Evolutionary conservation across 2,797 vertebrate genomes (phyloP).

Genomic region (Pseudomugil gertrudae): DNA sequence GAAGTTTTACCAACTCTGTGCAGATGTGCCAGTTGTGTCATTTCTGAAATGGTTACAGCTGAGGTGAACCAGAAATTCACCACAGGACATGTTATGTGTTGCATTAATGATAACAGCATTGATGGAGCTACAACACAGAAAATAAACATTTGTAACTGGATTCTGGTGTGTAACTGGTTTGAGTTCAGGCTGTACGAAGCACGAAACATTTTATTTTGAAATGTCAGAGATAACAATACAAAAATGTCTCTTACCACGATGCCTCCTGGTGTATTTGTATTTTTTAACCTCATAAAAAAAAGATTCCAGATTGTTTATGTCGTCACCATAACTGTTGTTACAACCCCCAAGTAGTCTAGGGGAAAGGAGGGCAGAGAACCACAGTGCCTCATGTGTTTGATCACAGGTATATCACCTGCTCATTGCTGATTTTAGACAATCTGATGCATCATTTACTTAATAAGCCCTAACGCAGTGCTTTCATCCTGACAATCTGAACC

Average conservation of each 20-base stretch:
- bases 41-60: neutral
- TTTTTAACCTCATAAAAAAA: too few species aligned
- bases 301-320: too few species aligned
- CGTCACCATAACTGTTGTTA: constrained; percentile 11
- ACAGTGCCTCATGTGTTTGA: constrained; percentile 41
- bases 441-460: neutral
- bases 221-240: neutral
- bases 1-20: constrained; percentile 2
- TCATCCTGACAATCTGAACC: neutral
- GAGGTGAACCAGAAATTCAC: neutral
- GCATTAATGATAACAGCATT: neutral
- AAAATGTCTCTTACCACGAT: neutral
- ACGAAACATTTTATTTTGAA: neutral
- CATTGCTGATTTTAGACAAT: neutral
- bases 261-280: neutral
- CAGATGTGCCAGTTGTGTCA: neutral
- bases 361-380: too few species aligned
- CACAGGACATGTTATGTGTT: neutral
- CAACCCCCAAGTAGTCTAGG: too few species aligned
- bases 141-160: neutral
- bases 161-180: neutral
- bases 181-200: neutral
- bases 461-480: neutral
- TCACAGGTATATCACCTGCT: neutral
- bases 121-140: neutral